Evolutionary conservation across 2,113 vertebrate genomes (phyloP), one percentile per base, ranked within the genome.

Genomic region (Motacilla alba): DNA sequence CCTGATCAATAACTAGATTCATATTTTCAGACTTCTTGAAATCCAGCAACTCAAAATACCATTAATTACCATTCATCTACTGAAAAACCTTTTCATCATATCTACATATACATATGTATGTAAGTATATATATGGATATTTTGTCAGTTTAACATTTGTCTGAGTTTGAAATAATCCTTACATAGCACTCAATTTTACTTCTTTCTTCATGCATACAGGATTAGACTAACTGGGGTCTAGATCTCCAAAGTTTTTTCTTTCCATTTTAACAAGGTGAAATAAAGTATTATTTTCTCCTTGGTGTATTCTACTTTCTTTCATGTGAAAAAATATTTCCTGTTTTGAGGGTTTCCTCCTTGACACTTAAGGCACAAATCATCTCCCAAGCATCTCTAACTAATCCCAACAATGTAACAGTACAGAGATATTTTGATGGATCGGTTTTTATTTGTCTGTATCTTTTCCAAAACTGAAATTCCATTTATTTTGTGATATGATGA

Each of bases 191-290:
- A 94, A 30, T 94, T 96, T 95, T 90, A 37, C 76, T 59, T 95
- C 41, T 92, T 64, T 83, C 60, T 92, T 96, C 74, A 91, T 94
- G 70, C 50, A 95, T 93, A 93, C 96, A 97, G 69, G 63, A 93
- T 94, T 93, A 95, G 28, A 31, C 69, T 82, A 90, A 88, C 91
- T 49, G 82, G 49, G 43, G 55, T 92, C 90, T 92, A 98, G 31
- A 41, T 78, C 72, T 96, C 92, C 44, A 52, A 94, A 89, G 47
- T 63, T 93, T 68, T 67, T 35, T 35, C 85, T 91, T 95, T 94
- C 49, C 52, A 62, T 90, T 94, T 69, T 96, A 90, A 95, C 77
- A 94, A 55, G 70, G 58, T 70, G 69, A 96, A 94, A 91, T 68
- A 62, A 93, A 80, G 3, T 39, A n/a, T 33, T 89, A 17, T 85